Conservation (phyloP, 1,140 invertebrate genomes). For the Idris sp. region DNA sequence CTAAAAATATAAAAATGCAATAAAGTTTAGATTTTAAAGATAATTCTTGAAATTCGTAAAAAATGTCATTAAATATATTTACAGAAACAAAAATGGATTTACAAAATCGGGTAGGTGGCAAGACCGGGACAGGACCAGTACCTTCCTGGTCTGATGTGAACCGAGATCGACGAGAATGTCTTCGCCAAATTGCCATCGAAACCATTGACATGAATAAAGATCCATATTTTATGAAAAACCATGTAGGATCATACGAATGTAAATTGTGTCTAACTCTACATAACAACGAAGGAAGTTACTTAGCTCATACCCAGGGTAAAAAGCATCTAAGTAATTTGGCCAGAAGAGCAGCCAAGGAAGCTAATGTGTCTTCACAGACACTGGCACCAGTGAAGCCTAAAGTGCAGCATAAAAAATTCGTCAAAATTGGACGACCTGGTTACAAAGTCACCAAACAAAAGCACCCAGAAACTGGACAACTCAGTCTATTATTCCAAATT, state of each 20-base stretch:
- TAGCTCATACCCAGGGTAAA: constrained; percentile 99
- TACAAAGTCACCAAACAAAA: constrained; percentile 99
- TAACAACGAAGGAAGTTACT: constrained; percentile 99
- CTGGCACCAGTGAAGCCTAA: constrained; percentile 95
- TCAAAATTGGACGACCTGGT: constrained; percentile 99
- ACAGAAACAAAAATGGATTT: constrained; percentile 98
- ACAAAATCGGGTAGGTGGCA: constrained; percentile 97
- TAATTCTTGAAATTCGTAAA: too few relatives aligned
- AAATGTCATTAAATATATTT: too few relatives aligned
- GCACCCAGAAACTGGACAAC: constrained; percentile 95
- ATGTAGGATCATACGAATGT: constrained; percentile 99
- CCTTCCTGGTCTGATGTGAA: constrained; percentile 99
- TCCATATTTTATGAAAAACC: constrained; percentile 99
- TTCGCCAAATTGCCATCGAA: constrained; percentile 97
- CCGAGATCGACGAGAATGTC: constrained; percentile 95
- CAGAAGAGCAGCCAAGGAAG: constrained; percentile 97
- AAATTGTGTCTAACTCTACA: constrained; percentile 99
- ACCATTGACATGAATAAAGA: constrained; percentile 99
- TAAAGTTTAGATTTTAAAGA: too few relatives aligned
- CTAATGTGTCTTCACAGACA: constrained; percentile 94
- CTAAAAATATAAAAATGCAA: too few relatives aligned
- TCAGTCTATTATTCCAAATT: constrained; percentile 98
- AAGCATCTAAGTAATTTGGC: constrained; percentile 99
- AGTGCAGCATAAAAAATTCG: constrained; percentile 99
- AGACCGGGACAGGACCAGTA: constrained; percentile 98